Base-by-base conservation (phyloP, 2,797 vertebrate genomes). In the Malurus splendens region DNA sequence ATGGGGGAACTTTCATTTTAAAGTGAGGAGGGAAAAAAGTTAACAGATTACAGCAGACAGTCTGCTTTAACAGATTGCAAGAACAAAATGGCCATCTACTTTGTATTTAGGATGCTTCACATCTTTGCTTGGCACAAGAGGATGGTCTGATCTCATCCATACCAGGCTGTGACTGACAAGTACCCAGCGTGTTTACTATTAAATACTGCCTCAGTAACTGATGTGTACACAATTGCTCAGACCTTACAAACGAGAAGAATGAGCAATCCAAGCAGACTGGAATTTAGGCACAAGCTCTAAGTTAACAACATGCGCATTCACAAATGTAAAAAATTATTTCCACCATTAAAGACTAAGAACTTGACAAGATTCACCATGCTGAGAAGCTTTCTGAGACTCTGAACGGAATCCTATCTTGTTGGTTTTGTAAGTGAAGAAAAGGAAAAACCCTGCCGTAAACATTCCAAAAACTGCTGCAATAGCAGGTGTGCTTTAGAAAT, bases 121-220 rank as follows among this genome's bases (percentile, higher is more conserved):
- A 90, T 94, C 89, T 93, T 42, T 68, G 79, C 87, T 89, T 94
- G 92, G 93, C 93, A 94, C 89, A 78, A 86, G 79, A 90, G 55
- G 25, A 86, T 28, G 72, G 87, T 92, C 92, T 94, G 92, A 94
- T 93, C 90, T 93, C 93, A 94, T 93, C 92, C 87, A 89, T 83
- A 90, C 92, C 92, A 93, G 92, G 92, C 92, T 93, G 92, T 81
- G 90, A 94, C 94, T 95, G 94, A 95, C 92, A 94, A 93, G 90
- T 90, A 90, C 64, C 90, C 89, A 61, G 76, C 4, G 0, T 94
- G 89, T 93, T 94, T 93, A 92, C 90, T 93, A 60, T 72, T 94
- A 93, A 94, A 93, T 55, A 90, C 62, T 72, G 78, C 71, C 70
- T 93, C 87, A 87, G 79, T 51, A 92, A 93, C 65, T 65, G 68